A percentile compares a stretch with the other conserved stretches of the same genome.
Conservation (phyloP, 2,888 invertebrate species). For the Caenorhabditis sp. region DNA sequence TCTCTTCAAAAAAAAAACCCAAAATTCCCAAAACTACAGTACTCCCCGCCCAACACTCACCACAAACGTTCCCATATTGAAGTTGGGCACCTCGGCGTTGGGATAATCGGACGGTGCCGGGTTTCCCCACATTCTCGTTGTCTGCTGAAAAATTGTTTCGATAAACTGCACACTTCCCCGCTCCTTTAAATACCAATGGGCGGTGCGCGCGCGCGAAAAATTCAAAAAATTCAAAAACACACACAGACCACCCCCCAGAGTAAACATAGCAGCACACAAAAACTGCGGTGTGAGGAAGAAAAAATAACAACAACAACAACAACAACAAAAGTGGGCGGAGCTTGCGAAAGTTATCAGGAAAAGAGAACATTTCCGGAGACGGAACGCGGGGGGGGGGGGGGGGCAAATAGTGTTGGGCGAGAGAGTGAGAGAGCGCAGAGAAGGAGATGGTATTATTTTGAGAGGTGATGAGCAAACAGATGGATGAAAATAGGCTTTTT, state of each 20-base stretch:
- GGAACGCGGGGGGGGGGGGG: too few species aligned
- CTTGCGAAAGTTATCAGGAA: background rate
- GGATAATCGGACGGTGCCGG: conserved; percentile 54
- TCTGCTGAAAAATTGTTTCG: too few species aligned
- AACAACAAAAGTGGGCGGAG: background rate
- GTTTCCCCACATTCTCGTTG: conserved; percentile 17
- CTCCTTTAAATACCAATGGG: background rate
- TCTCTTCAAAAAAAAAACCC: background rate
- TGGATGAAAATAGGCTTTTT: background rate
- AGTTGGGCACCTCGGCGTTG: conserved; percentile 39
- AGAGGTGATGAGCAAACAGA: background rate
- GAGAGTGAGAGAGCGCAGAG: background rate
- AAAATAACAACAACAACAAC: too few species aligned
- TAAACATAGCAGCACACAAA: background rate
- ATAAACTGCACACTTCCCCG: too few species aligned
- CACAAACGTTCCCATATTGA: conserved; percentile 45
- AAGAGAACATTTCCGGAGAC: too few species aligned
- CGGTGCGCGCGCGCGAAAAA: background rate
- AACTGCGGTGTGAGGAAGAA: background rate
- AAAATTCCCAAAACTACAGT: too few species aligned
- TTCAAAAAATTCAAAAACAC: background rate
- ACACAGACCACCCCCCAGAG: background rate
- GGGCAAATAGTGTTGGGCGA: background rate
- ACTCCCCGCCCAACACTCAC: too few species aligned
- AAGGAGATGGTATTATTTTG: background rate